These are phyloP conservation scores for Ammodytes dubius DNA, from an alignment of 2,113 vertebrate genomes.

Conservation along the genomic window DNA sequence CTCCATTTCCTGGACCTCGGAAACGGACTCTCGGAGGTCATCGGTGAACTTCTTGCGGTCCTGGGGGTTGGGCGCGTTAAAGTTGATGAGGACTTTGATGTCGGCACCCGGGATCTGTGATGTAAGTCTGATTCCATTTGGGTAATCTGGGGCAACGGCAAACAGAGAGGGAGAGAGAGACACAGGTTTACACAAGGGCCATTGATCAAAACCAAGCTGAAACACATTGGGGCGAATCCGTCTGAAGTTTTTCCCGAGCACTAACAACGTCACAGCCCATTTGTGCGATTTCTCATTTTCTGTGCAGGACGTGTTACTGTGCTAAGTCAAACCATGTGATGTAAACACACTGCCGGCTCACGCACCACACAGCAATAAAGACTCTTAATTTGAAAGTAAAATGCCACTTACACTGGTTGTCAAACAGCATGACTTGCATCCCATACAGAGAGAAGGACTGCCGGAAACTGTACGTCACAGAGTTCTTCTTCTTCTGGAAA, in stretches of 20 bases:
- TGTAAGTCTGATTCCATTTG: conserved; percentile 95
- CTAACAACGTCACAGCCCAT: conserved; percentile 53
- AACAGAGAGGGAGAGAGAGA: conserved; percentile 41
- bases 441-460: conserved; percentile 98
- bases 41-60: conserved; percentile 99
- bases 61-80: conserved; percentile 98
- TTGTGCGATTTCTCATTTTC: conserved; percentile 29
- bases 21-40: conserved; percentile 95
- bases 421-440: conserved; percentile 98
- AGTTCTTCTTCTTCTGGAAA: conserved; percentile 99
- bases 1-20: conserved; percentile 99
- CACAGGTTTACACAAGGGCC: conserved; percentile 45
- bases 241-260: conserved; percentile 39
- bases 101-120: conserved; percentile 96
- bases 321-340: conserved; percentile 43
- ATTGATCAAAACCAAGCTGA: conserved; percentile 55
- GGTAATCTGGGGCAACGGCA: conserved; percentile 89
- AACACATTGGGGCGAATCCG: conserved; percentile 31
- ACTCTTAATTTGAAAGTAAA: conserved; percentile 14
- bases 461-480: conserved; percentile 97
- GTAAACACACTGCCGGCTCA: conserved; percentile 56
- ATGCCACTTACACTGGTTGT: conserved; percentile 93
- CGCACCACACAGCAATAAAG: not conserved
- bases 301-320: conserved; percentile 24
- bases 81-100: conserved; percentile 97